phyloP scores from a whole-genome alignment of 2,888 invertebrate species.

The Perdita meconis region DNA sequence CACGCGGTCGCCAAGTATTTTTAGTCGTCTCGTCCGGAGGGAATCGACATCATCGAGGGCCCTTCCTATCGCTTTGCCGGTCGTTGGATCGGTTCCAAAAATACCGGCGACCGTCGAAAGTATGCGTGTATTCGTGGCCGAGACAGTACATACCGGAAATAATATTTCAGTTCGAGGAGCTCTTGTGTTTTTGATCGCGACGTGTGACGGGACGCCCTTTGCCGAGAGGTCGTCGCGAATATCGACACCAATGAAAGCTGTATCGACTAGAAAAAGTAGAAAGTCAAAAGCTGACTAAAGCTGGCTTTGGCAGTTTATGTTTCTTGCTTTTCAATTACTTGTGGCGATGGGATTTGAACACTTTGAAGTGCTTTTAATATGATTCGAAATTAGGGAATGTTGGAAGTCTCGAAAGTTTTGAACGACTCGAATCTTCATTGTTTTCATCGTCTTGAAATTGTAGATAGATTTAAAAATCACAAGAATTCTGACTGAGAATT shows the following conservation, averaged over 20 bases:
- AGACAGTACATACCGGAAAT: constrained; percentile 59
- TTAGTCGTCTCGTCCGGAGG: constrained; percentile 24
- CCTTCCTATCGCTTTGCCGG: constrained; percentile 41
- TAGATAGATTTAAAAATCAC: background rate
- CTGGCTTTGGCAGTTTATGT: too few relatives aligned
- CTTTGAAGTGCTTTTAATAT: too few relatives aligned
- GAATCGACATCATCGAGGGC: constrained; percentile 49
- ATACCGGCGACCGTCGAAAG: constrained; percentile 42
- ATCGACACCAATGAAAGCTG: constrained; percentile 19
- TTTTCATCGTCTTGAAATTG: background rate
- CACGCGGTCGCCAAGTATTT: constrained; percentile 41
- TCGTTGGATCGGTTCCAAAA: constrained; percentile 59
- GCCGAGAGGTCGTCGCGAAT: constrained; percentile 15
- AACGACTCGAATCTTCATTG: too few relatives aligned
- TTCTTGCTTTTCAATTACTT: too few relatives aligned
- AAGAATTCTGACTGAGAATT: too few relatives aligned
- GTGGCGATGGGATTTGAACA: too few relatives aligned
- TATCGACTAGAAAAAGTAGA: background rate
- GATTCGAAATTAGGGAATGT: too few relatives aligned
- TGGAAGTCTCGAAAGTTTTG: too few relatives aligned
- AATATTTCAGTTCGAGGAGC: constrained; percentile 56
- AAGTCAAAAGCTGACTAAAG: too few relatives aligned
- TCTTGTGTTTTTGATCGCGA: constrained; percentile 28
- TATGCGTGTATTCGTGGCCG: constrained; percentile 41
- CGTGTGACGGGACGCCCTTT: constrained; percentile 7